These are phyloP conservation scores for Phengaris alcon DNA, from an alignment of 2,888 invertebrate genomes.

Conservation along the genomic window DNA sequence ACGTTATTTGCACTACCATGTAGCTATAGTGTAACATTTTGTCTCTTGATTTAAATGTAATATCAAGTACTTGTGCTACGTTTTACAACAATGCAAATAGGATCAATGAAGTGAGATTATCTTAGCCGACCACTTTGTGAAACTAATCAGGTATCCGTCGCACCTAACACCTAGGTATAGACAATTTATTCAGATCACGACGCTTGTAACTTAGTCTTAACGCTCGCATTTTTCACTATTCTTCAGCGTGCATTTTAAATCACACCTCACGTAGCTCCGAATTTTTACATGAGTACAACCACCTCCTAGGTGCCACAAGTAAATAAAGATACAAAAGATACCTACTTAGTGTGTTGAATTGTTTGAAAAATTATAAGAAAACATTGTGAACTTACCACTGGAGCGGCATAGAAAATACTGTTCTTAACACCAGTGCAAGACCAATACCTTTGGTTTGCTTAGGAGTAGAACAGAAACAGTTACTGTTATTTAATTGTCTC, in stretches of 20 bases:
- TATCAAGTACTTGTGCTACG: neutral
- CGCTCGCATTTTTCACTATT: conserved; percentile 25
- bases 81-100: conserved; percentile 7
- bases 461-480: too few species aligned
- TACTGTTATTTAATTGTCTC: too few species aligned
- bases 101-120: neutral
- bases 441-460: too few species aligned
- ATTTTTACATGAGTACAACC: neutral
- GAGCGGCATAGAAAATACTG: too few species aligned
- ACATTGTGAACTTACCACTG: neutral
- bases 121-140: conserved; percentile 7
- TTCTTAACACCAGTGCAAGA: too few species aligned
- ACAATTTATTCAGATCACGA: conserved; percentile 20
- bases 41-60: neutral
- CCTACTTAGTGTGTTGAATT: too few species aligned
- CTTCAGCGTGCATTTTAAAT: conserved; percentile 22
- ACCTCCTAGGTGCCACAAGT: neutral
- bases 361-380: neutral
- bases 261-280: conserved; percentile 18
- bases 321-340: neutral
- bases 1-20: too few species aligned
- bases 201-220: conserved; percentile 25
- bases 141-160: conserved; percentile 24
- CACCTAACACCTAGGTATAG: neutral
- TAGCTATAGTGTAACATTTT: too few species aligned